Base-by-base conservation (phyloP, 2,797 vertebrate species). In the Meriones psammophilus region DNA sequence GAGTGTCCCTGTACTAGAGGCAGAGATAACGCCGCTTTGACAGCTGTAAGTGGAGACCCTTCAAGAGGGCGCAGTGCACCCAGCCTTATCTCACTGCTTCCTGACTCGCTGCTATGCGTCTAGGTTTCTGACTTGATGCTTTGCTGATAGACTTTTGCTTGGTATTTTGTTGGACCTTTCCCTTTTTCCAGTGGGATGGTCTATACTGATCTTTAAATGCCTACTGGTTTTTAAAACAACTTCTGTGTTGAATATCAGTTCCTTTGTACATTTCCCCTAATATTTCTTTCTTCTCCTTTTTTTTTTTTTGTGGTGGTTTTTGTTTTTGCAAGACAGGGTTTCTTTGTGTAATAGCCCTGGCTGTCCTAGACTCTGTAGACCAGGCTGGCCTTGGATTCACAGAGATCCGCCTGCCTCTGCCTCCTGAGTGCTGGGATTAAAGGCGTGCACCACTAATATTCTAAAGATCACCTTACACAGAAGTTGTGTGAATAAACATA, bases 1-100 rank as follows among this genome's bases (percentile, higher is more conserved):
- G 94, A 93, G 88, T 64, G 56, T 92, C 80, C 80, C 79, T 86
- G 50, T 85, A 8, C 22, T 30, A 95, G 96, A 94, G 89, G 89
- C 91, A 86, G 92, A 97, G 97, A 95, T 96, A 96, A 97, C 79
- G 87, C 95, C 33, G 50, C 91, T 95, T 88, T 96, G 95, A 96
- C 84, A 42, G 71, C 54, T 96, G 87, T 89, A 97, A 97, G 88
- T 74, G 0, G 76, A 97, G 92, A 95, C 83, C 80, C 76, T 89
- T 68, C 39, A 74, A 46, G 84, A 95, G 58, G 66, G 62, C 92
- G 89, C 30, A 0, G 54, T 33, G 33, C 10, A 0, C 0, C 39
- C 91, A 92, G 33, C 71, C 89, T 97, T 95, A 95, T 95, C 92
- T 46, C 74, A 28, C 36, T 39, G 26, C 88, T 96, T 98, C 89